Evolutionary conservation across 1,140 invertebrate genomes (phyloP).

Genomic region (Belonocnema kinseyi): DNA sequence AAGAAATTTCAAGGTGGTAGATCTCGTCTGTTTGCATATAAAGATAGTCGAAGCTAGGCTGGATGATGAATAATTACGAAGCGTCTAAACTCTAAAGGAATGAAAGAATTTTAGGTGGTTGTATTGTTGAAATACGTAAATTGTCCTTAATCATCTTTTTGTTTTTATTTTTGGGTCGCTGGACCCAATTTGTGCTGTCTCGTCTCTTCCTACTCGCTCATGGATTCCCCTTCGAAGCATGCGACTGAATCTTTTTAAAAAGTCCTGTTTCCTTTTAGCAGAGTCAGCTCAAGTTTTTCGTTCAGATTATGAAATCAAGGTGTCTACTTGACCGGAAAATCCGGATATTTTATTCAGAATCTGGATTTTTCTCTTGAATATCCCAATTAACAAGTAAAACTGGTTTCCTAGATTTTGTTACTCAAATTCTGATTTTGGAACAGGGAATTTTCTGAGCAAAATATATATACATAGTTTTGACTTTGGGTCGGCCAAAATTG

Average conservation of each 20-base stretch:
- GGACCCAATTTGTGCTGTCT: constrained; percentile 23
- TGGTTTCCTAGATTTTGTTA: too few species aligned
- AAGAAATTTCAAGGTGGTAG: background rate
- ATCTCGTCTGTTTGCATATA: constrained; percentile 19
- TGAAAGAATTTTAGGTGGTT: constrained; percentile 7
- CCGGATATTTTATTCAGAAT: too few species aligned
- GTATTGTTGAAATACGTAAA: constrained; percentile 25
- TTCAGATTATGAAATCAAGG: background rate
- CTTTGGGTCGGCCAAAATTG: too few species aligned
- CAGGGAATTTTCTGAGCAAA: too few species aligned
- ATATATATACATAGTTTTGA: too few species aligned
- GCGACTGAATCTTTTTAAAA: constrained; percentile 11
- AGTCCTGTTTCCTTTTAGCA: constrained; percentile 2
- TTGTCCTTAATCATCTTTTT: constrained; percentile 2
- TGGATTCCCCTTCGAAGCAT: constrained; percentile 13
- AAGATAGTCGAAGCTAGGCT: constrained; percentile 14
- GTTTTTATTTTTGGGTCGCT: constrained; percentile 6
- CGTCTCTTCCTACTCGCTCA: constrained; percentile 12
- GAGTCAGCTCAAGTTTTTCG: background rate
- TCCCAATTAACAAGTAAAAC: too few species aligned
- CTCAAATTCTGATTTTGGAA: too few species aligned
- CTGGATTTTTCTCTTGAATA: too few species aligned
- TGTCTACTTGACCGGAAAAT: too few species aligned
- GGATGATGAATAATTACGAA: constrained; percentile 13
- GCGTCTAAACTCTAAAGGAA: constrained; percentile 16